These are phyloP conservation scores for Hydrotaea diabolus DNA, from an alignment of 2,888 invertebrate species.

Conservation along the genomic window DNA sequence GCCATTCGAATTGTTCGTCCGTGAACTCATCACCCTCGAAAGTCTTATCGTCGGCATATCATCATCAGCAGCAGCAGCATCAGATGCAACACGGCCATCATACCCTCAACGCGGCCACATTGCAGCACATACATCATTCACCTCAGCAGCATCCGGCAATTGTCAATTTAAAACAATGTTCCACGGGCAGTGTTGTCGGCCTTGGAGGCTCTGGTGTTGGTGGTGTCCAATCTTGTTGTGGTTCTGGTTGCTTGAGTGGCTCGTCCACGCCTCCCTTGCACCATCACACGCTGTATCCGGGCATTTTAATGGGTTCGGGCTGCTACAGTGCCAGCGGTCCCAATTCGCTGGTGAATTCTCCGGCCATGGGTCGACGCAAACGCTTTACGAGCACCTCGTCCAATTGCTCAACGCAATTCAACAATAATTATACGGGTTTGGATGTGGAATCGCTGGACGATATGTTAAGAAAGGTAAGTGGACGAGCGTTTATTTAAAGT, in stretches of 20 bases:
- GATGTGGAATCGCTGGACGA: conserved; percentile 90
- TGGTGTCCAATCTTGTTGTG: conserved; percentile 61
- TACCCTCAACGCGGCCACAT: conserved; percentile 61
- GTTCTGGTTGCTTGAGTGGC: conserved; percentile 67
- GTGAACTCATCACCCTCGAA: conserved; percentile 70
- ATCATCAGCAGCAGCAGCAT: conserved; percentile 52
- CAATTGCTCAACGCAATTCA: conserved; percentile 84
- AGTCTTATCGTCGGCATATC: conserved; percentile 62
- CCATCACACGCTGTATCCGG: conserved; percentile 75
- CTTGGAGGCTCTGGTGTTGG: conserved; percentile 1
- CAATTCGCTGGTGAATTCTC: conserved; percentile 79
- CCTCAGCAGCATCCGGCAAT: conserved; percentile 73
- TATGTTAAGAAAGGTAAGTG: conserved; percentile 88
- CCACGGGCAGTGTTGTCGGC: conserved; percentile 57
- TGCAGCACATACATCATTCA: conserved; percentile 64
- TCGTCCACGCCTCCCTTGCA: conserved; percentile 70
- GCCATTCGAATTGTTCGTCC: conserved; percentile 69
- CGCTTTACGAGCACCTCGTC: conserved; percentile 83
- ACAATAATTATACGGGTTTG: conserved; percentile 83
- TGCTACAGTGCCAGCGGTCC: conserved; percentile 75
- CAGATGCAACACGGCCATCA: conserved; percentile 62
- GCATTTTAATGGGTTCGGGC: conserved; percentile 71
- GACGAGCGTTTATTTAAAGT: background rate
- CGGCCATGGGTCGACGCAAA: conserved; percentile 85
- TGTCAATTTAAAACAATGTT: conserved; percentile 71